Conservation (phyloP, 2,797 vertebrate genomes). For the Acanthurus tractus region DNA sequence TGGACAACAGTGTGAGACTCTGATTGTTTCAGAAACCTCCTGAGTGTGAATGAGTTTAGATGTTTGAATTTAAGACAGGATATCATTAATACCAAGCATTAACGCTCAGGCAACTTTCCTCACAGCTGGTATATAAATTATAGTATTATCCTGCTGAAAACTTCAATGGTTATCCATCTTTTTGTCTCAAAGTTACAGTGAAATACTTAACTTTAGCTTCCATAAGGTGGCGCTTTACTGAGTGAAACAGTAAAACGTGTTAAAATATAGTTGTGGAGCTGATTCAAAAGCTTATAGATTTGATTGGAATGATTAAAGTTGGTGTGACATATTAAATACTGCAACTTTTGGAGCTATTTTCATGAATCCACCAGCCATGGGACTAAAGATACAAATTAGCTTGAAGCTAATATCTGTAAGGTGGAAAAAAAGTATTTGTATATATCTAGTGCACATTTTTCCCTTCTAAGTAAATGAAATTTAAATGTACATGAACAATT, state of each 20-base stretch:
- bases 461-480: too few relatives aligned
- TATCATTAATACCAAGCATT: background rate
- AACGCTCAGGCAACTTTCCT: background rate
- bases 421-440: too few relatives aligned
- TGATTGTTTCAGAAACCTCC: slow-evolving; percentile 41
- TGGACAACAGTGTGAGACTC: slow-evolving; percentile 32
- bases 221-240: background rate
- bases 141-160: background rate
- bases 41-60: slow-evolving; percentile 13
- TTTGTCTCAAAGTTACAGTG: background rate
- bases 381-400: too few relatives aligned
- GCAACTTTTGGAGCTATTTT: background rate
- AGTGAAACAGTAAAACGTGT: background rate
- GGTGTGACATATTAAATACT: background rate
- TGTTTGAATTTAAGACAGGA: background rate
- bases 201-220: background rate
- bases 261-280: background rate
- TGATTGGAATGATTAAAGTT: background rate
- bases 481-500: too few relatives aligned
- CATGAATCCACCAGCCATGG: too few relatives aligned
- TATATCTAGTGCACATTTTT: too few relatives aligned
- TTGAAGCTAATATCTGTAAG: too few relatives aligned
- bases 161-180: background rate
- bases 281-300: slow-evolving; percentile 1
- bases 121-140: background rate